Conservation (phyloP, 2,888 invertebrate species). For the Tinea semifulvella region DNA sequence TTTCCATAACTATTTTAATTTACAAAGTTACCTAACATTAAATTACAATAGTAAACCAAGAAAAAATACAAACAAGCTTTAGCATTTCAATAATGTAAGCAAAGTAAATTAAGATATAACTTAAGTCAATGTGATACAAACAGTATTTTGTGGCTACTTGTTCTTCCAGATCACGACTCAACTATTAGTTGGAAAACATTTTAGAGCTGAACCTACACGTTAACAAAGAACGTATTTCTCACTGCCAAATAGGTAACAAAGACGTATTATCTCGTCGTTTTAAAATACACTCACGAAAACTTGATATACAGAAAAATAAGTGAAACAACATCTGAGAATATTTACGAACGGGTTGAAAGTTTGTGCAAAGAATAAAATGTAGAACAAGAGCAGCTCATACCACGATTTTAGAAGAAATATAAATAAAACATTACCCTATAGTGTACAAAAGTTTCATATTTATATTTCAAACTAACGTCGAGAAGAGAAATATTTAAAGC, state of each 20-base stretch:
- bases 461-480: slow-evolving; percentile 7
- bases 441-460: slow-evolving; percentile 12
- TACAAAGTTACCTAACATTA: too few relatives aligned
- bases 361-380: slow-evolving; percentile 16
- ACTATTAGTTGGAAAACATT: slow-evolving; percentile 2
- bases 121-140: too few relatives aligned
- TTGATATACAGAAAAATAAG: slow-evolving; percentile 27
- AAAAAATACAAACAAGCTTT: too few relatives aligned
- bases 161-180: too few relatives aligned
- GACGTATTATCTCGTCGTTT: slow-evolving; percentile 10
- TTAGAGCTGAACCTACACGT: neutral
- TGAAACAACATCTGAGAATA: slow-evolving; percentile 28
- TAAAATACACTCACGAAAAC: slow-evolving; percentile 24
- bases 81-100: too few relatives aligned
- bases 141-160: too few relatives aligned
- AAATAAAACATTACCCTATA: slow-evolving; percentile 7
- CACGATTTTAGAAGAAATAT: slow-evolving; percentile 9
- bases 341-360: slow-evolving; percentile 30
- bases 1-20: too few relatives aligned
- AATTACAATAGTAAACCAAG: too few relatives aligned
- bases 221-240: slow-evolving; percentile 8
- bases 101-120: too few relatives aligned
- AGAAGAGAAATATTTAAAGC: slow-evolving; percentile 7
- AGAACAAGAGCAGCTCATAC: slow-evolving; percentile 5
- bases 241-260: slow-evolving; percentile 14